Percentiles rank a stretch among this genome's conserved stretches.
Conservation (phyloP, 2,113 vertebrate genomes). For the Dascyllus trimaculatus region DNA sequence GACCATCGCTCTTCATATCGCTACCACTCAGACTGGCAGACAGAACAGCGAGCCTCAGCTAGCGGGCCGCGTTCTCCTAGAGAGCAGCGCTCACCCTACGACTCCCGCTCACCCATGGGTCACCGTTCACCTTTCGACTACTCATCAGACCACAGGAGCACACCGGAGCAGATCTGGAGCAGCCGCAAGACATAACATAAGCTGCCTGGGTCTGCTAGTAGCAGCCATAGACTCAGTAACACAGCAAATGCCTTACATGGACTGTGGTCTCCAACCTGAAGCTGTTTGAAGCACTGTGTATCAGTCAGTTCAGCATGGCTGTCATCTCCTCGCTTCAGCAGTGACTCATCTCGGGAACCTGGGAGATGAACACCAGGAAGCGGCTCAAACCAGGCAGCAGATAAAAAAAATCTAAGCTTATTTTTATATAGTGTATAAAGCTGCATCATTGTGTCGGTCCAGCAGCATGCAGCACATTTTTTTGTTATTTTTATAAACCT, state of each 20-base stretch:
- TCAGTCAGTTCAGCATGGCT: slow-evolving; percentile 89
- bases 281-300: slow-evolving; percentile 87
- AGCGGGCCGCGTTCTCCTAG: slow-evolving; percentile 93
- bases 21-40: slow-evolving; percentile 96
- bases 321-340: slow-evolving; percentile 88
- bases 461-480: slow-evolving; percentile 87
- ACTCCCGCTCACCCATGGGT: slow-evolving; percentile 90
- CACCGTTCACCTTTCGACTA: slow-evolving; percentile 96
- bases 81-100: slow-evolving; percentile 94
- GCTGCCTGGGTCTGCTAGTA: slow-evolving; percentile 72
- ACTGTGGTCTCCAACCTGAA: slow-evolving; percentile 85
- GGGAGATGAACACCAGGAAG: slow-evolving; percentile 45
- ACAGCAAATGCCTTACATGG: slow-evolving; percentile 97
- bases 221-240: slow-evolving; percentile 95
- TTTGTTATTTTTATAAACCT: slow-evolving; percentile 91
- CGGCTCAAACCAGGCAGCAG: slow-evolving; percentile 63
- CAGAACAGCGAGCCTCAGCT: slow-evolving; percentile 91
- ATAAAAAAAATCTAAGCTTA: slow-evolving; percentile 83
- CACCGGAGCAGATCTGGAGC: slow-evolving; percentile 97
- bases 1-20: slow-evolving; percentile 92
- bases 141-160: slow-evolving; percentile 95
- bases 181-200: slow-evolving; percentile 96
- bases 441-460: slow-evolving; percentile 90
- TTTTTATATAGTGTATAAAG: slow-evolving; percentile 98
- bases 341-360: slow-evolving; percentile 84